Base-by-base conservation (phyloP, 2,113 vertebrate genomes). In the Prunella himalayana region DNA sequence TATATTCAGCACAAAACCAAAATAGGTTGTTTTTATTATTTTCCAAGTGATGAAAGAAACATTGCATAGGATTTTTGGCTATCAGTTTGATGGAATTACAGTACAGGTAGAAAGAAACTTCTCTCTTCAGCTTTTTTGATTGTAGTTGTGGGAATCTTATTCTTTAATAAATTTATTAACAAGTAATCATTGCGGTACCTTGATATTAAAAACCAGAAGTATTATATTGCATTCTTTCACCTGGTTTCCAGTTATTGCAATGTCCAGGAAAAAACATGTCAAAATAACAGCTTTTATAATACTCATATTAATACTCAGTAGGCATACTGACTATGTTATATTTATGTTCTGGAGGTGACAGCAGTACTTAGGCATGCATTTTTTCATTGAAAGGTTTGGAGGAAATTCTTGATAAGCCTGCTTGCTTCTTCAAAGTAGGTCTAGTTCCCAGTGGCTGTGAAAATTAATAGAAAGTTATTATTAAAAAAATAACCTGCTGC, bases 41-140 rank as follows among this genome's bases (percentile, higher is more conserved):
- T 18, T 3, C 3, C 0, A 4, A 27, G 5, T 45, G 4, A 24
- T 41, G 27, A 63, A 80, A 61, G 11, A 6, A 78, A 27, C 4
- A 19, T 68, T 33, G 9, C 3, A 24, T 41, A 37, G 7, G 24
- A 59, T 73, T 85, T 81, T 81, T 8, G 13, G 4, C 13, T 81
- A 66, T 73, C 15, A 21, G 5, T 78, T 20, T 60, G n/a, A 61
- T 37, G 6, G 5, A 8, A 30, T 66, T 82, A 68, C 11, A 61
- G 13, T 19, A 44, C 14, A 51, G 5, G 12, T 44, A 35, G 47
- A 76, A 83, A 63, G 15, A 85, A 79, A 41, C 4, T 49, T 54
- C 11, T 73, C 2, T 35, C 10, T 71, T 61, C 31, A 24, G 33
- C 33, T 59, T 17, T 82, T 14, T 23, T 82, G 16, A 28, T 20